Base-by-base conservation (phyloP, 92 coral and sea anemone species). In the Actinostola sp. region DNA sequence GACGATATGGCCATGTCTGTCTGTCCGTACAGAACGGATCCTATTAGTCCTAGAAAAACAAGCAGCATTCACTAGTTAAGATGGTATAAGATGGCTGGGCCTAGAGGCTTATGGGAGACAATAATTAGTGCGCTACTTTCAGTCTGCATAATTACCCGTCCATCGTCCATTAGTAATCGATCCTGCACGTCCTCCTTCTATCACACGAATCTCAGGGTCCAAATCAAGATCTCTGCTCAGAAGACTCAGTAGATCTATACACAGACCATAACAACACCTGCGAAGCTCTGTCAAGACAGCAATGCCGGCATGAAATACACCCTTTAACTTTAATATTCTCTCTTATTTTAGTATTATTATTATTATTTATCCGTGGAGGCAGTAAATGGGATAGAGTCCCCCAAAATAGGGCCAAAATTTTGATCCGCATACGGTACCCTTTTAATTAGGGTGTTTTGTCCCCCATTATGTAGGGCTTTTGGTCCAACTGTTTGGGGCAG, bases 1-100 rank as follows among this genome's bases (percentile, higher is more conserved):
- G 89, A 85, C 13, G 89, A 82, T 56, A 85, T 85, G 0, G 82
- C 89, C 82, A 79, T 57, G 71, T 85, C 89, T 7, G 89, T 86
- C 9, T 80, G 65, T 52, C 75, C 84, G 42, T 59, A 57, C 11
- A 79, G 26, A 2, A 85, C 89, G 20, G 76, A 79, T 13, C 89
- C 89, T 58, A 85, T 79, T 13, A 85, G 54, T n/a, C 89, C 89
- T 85, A 41, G 8, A 1, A 24, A 53, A 4, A 2, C 12, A 20
- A 5, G 30, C 7, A 16, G 15, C 23, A 46, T 46, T 39, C 14
- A 14, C 7, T 39, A 14, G 14, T 7, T 7, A 39, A 39, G 45
- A 7, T 14, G 7, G 7, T 39, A 14, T 7, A 39, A 7, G 45
- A 39, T 39, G 7, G 45, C 7, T 39, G 7, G 45, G 23, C 15